phyloP scores from a whole-genome alignment of 2,113 vertebrate species.

The Dipodomys ordii region DNA sequence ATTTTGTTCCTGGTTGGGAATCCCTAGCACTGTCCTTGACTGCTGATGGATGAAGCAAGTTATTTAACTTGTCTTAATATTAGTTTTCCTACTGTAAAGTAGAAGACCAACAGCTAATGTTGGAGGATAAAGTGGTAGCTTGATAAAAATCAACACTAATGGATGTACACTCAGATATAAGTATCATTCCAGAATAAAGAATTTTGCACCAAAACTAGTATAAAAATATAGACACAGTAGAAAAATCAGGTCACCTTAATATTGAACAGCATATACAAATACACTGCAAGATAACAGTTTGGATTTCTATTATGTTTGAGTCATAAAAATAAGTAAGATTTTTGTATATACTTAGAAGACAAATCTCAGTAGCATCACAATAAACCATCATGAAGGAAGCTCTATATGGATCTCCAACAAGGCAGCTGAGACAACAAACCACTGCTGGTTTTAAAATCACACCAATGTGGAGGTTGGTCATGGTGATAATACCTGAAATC shows the following conservation, averaged over 20 bases:
- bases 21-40: neutral
- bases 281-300: constrained; percentile 2
- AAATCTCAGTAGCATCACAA: neutral
- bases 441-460: neutral
- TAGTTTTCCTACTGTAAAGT: neutral
- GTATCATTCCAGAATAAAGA: neutral
- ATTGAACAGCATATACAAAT: neutral
- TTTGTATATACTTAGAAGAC: neutral
- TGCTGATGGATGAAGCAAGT: neutral
- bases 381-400: neutral
- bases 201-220: neutral
- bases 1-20: neutral
- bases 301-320: neutral
- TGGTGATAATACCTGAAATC: too few relatives aligned
- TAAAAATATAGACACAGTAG: neutral
- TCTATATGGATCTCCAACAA: neutral
- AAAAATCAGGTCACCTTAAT: neutral
- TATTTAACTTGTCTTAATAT: constrained; percentile 18
- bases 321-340: neutral
- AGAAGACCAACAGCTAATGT: neutral
- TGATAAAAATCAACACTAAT: neutral
- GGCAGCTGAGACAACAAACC: neutral
- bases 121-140: neutral
- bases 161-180: neutral
- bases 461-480: neutral